Base-by-base conservation (phyloP, 2,113 vertebrate species). In the Peucedramus taeniatus region DNA sequence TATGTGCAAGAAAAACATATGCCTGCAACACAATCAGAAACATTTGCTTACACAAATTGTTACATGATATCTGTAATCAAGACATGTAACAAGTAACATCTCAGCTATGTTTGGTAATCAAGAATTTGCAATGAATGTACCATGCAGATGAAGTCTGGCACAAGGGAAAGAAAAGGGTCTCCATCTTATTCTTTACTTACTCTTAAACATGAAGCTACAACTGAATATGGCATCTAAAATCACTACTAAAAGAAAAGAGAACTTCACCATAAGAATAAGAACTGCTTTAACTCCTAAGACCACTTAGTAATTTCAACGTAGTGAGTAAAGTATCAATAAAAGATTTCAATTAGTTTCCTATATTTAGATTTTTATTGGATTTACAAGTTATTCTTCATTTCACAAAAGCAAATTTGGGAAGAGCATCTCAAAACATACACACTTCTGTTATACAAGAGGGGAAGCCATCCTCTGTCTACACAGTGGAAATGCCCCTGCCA, bases 1-100 rank as follows among this genome's bases (percentile, higher is more conserved):
- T 95, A 99, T 98, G 40, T 99, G 99, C 97, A 98, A 98, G 98
- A 99, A 99, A 97, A 99, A 99, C 93, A 99, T 97, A 54, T 99
- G 99, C 94, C 99, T 99, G 97, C 45, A 96, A 94, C 17, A 54
- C 28, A 97, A 95, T 11, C 26, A 87, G 60, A 83, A 86, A 74
- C 35, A 26, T 37, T 75, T 84, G 35, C 63, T 96, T 78, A 81
- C 15, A 70, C 12, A 60, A 76, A 27, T 33, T 2, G 0, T 69
- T 76, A 66, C 22, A 15, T 17, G 20, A 63, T 24, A 14, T 57
- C 69, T 81, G n/a, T 70, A 91, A 81, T 42, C 45, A 87, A 87
- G 47, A 50, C 23, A 83, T 1, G 3, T n/a, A 83, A 72, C 45
- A 77, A 65, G 8, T 15, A 75, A 69, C 47, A 61, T 22, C 37